Evolutionary conservation across 2,888 invertebrate genomes (phyloP), one percentile per base, ranked within the genome.

Genomic region (Caenorhabditis sp.): DNA sequence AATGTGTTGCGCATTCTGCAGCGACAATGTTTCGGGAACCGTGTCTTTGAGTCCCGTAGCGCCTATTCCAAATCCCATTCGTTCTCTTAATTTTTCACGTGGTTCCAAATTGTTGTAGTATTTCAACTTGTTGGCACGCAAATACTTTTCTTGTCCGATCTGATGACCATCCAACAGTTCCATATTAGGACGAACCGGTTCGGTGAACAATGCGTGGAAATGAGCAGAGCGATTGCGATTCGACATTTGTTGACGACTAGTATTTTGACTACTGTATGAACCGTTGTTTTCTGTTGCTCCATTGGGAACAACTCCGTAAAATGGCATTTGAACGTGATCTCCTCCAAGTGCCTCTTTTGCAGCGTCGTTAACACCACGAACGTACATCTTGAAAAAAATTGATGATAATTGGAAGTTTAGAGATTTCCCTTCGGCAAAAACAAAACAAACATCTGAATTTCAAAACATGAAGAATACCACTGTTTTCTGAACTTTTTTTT

Each of bases 1-100:
- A 17, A 55, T n/a, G 17, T 55, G 55, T 23, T 55, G 8, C 14
- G 55, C 26, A 23, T 26, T 26, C 10, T 55, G 21, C 5, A 55
- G 17, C 5, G 50, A 51, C 51, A 50, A 50, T 10, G 27, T 49
- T 37, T 59, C 27, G 21, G 60, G 49, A 19, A 62, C 27, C 0
- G 23, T 1, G 37, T 74, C 74, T 1, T 50, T 62, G 23, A 69
- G 49, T 31, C 74, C 74, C 5, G 69, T 64, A 0, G 54, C 74
- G 1, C 66, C 66, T 26, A 74, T 50, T 37, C 74, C 74, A 54
- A 21, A 69, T n/a, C 74, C 74, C 69, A 74, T 69, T 6, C 69
- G 60, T 19, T 66, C 60, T 2, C 55, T 10, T 8, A 51, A 49
- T 26, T 74, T 74, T 17, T 68, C 1, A 0, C 43, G 43, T 12